phyloP scores from a whole-genome alignment of 2,113 vertebrate species.

The Crotalus viridis region DNA sequence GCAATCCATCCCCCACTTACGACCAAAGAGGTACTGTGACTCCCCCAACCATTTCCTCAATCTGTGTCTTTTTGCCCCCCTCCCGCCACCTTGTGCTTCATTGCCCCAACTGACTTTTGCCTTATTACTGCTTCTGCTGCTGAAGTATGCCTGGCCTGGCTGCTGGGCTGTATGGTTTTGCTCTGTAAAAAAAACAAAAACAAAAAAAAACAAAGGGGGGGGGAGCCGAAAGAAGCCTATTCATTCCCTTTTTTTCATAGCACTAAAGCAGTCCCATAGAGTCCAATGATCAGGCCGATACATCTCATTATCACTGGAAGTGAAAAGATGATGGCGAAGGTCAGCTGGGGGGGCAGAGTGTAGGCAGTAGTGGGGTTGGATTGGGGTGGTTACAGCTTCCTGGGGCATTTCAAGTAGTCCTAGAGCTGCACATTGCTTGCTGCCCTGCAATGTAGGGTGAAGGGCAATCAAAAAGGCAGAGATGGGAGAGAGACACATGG shows the following conservation, averaged over 20 bases:
- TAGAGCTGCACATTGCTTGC: neutral
- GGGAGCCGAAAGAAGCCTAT: neutral
- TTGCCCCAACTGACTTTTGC: neutral
- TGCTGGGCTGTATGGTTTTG: neutral
- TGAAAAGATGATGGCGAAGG: neutral
- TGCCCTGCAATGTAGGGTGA: neutral
- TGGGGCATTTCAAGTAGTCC: neutral
- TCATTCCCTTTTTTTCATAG: neutral
- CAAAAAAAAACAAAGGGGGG: neutral
- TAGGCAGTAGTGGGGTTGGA: neutral
- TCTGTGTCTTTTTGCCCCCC: neutral
- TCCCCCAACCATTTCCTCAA: neutral
- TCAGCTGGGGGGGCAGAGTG: neutral
- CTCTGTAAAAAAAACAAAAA: neutral
- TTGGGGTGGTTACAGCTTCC: neutral
- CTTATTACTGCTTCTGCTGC: neutral
- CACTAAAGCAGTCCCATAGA: neutral
- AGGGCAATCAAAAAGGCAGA: neutral
- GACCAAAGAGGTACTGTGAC: neutral
- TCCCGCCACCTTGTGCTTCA: too few species aligned
- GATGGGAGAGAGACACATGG: neutral
- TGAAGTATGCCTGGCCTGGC: neutral
- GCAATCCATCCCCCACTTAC: neutral
- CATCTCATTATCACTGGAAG: neutral
- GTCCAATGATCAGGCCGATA: neutral